Conservation (phyloP, 2,888 invertebrate genomes). For the Dicyrtomina minuta region DNA sequence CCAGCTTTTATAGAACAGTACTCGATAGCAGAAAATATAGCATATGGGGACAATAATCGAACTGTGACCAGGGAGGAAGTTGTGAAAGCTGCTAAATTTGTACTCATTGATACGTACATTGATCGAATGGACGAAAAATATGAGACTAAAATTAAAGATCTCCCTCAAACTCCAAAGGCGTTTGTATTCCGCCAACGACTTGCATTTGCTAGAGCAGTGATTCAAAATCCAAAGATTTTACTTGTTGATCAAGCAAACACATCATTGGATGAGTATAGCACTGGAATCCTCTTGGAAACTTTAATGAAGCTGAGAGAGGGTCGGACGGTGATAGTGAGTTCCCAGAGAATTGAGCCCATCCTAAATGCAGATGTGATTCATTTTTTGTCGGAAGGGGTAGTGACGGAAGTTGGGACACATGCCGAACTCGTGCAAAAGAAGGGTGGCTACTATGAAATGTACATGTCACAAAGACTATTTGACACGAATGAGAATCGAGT, state of each 20-base stretch:
- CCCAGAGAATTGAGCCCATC: constrained; percentile 39
- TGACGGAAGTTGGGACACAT: constrained; percentile 42
- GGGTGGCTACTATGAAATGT: constrained; percentile 43
- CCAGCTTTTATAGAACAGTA: constrained; percentile 54
- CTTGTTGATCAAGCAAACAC: constrained; percentile 38
- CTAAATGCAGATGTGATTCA: constrained; percentile 41
- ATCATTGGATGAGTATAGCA: constrained; percentile 24
- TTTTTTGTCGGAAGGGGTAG: constrained; percentile 39
- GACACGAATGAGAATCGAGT: background rate
- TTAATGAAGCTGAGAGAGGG: constrained; percentile 29
- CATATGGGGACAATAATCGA: constrained; percentile 60
- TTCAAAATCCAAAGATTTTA: constrained; percentile 41
- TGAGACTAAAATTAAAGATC: constrained; percentile 15
- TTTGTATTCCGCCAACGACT: constrained; percentile 41
- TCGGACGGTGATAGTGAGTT: constrained; percentile 38
- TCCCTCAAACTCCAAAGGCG: background rate
- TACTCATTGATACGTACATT: constrained; percentile 85
- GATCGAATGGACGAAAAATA: constrained; percentile 26
- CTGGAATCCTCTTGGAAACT: constrained; percentile 29
- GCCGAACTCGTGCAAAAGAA: constrained; percentile 25
- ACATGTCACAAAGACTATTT: constrained; percentile 36
- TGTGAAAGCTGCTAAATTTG: constrained; percentile 74
- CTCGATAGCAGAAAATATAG: constrained; percentile 62
- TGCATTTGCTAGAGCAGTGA: constrained; percentile 34
- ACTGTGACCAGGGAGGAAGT: constrained; percentile 67